phyloP scores from a whole-genome alignment of 2,888 invertebrate genomes.

The Torymus tubicola region DNA sequence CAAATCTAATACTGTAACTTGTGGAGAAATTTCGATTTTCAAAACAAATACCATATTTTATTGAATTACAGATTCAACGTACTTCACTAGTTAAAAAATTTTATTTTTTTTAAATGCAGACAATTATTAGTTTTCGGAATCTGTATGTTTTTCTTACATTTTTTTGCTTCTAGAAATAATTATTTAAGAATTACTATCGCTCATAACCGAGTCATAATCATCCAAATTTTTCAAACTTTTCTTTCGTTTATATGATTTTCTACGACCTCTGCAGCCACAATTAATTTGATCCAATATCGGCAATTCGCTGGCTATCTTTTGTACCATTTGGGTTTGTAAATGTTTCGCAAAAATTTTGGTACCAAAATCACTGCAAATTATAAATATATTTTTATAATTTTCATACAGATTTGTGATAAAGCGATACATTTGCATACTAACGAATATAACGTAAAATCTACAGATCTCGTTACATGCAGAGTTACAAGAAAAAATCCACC shows the following conservation, averaged over 20 bases:
- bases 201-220: background rate
- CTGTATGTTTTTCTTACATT: too few species aligned
- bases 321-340: constrained; percentile 2
- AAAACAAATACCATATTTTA: too few species aligned
- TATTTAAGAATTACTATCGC: too few species aligned
- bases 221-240: background rate
- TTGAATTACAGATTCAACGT: too few species aligned
- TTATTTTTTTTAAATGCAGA: too few species aligned
- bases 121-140: too few species aligned
- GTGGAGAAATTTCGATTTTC: too few species aligned
- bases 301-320: constrained; percentile 24
- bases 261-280: constrained; percentile 11
- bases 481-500: constrained; percentile 62
- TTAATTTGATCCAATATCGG: constrained; percentile 10
- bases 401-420: background rate
- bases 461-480: constrained; percentile 65
- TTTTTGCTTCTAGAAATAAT: too few species aligned
- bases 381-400: background rate
- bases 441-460: constrained; percentile 63
- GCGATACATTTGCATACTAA: constrained; percentile 24
- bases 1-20: too few species aligned
- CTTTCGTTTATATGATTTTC: constrained; percentile 4
- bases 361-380: constrained; percentile 25
- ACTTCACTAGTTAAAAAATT: too few species aligned
- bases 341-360: background rate